phyloP scores from a whole-genome alignment of 2,797 vertebrate genomes.

The Hipposideros larvatus region DNA sequence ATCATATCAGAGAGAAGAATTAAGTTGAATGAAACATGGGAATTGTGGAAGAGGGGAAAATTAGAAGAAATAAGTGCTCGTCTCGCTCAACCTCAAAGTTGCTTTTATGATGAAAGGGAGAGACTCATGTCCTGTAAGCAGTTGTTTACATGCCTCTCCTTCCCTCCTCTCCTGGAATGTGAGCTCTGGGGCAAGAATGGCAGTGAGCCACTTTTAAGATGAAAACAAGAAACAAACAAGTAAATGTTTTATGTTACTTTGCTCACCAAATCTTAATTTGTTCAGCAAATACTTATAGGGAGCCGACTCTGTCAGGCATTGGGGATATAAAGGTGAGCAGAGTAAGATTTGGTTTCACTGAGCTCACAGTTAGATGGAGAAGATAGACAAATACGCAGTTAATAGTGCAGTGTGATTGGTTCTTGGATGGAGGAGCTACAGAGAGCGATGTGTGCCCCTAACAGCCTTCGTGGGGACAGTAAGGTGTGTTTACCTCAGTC shows the following conservation, averaged over 20 bases:
- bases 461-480: neutral
- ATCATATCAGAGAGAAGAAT: neutral
- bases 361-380: neutral
- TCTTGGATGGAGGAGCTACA: neutral
- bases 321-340: neutral
- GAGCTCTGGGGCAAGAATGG: neutral
- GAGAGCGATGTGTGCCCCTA: neutral
- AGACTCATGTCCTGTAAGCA: neutral
- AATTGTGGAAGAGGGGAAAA: neutral
- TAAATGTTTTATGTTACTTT: conserved; percentile 13
- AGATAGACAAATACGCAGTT: neutral
- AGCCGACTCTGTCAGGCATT: neutral
- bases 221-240: neutral
- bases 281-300: neutral
- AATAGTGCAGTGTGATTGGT: neutral
- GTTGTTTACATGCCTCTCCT: neutral
- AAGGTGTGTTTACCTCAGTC: neutral
- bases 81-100: neutral
- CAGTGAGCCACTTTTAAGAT: neutral
- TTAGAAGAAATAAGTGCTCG: neutral
- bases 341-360: neutral
- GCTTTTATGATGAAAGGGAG: neutral
- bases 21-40: neutral
- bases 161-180: neutral
- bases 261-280: conserved; percentile 19